Conservation (phyloP, 2,888 invertebrate species). For the Chrysolina americana region DNA sequence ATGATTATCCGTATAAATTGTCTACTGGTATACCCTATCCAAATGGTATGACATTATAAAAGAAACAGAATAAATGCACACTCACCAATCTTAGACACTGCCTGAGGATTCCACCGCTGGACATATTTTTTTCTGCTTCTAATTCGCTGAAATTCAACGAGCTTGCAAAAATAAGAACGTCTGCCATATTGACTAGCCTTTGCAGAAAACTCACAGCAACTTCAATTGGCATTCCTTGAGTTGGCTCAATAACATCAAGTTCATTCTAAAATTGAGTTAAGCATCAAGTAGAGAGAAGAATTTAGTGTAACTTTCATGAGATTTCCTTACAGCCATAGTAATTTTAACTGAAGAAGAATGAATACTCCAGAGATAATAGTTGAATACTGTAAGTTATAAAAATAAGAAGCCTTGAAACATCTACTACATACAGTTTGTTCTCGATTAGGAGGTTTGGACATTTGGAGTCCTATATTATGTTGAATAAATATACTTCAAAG, state of each 20-base stretch:
- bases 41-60: too few relatives aligned
- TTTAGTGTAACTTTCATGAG: background rate
- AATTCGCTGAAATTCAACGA: conserved; percentile 97
- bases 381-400: too few relatives aligned
- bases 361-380: too few relatives aligned
- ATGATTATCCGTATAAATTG: too few relatives aligned
- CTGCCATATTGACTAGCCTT: conserved; percentile 97
- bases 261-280: conserved; percentile 82
- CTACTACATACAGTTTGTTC: too few relatives aligned
- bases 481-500: too few relatives aligned
- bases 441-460: too few relatives aligned
- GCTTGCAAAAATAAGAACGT: conserved; percentile 98
- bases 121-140: conserved; percentile 99
- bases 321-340: too few relatives aligned
- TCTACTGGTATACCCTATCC: too few relatives aligned
- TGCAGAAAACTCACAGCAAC: conserved; percentile 99
- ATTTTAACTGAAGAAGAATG: too few relatives aligned
- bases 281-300: background rate
- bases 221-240: conserved; percentile 98
- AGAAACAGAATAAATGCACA: conserved; percentile 39
- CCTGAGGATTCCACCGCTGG: conserved; percentile 96
- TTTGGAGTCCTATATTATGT: too few relatives aligned
- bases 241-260: conserved; percentile 97
- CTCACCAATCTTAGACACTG: conserved; percentile 95
- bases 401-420: too few relatives aligned